Conservation (phyloP, 2,888 invertebrate genomes). For the Stegophylla sp. region DNA sequence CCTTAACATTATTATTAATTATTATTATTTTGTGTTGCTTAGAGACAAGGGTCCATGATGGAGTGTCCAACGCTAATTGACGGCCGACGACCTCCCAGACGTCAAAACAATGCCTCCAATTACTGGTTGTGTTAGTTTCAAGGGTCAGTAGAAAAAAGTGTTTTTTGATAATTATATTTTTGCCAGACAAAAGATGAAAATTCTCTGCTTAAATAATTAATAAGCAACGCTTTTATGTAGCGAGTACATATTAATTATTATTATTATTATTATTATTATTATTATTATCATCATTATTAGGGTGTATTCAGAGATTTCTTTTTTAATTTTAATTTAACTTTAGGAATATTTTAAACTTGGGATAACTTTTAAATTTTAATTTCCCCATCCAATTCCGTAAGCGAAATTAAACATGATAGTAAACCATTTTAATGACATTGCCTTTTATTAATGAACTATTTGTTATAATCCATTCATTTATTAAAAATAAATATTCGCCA, state of each 20-base stretch:
- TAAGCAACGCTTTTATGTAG: slow-evolving; percentile 6
- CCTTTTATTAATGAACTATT: too few species aligned
- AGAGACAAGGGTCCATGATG: slow-evolving; percentile 38
- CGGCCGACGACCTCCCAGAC: slow-evolving; percentile 49
- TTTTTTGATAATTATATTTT: slow-evolving; percentile 54
- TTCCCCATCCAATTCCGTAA: background rate
- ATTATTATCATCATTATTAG: too few species aligned
- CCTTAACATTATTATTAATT: slow-evolving; percentile 51
- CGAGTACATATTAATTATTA: background rate
- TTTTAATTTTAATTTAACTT: slow-evolving; percentile 3
- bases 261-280: slow-evolving; percentile 10
- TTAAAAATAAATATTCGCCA: too few species aligned
- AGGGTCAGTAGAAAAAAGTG: slow-evolving; percentile 40
- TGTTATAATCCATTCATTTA: too few species aligned
- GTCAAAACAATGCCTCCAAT: slow-evolving; percentile 57
- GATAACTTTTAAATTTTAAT: background rate
- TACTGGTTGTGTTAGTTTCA: slow-evolving; percentile 48
- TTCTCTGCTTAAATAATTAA: slow-evolving; percentile 54
- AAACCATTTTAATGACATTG: too few species aligned
- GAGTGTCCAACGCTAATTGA: slow-evolving; percentile 58
- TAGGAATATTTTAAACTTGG: background rate
- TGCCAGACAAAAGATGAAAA: slow-evolving; percentile 46
- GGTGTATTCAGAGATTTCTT: slow-evolving; percentile 1
- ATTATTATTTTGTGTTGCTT: slow-evolving; percentile 38
- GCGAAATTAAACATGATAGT: too few species aligned